Base-by-base conservation (phyloP, 2,888 invertebrate species). In the Caenorhabditis sp. region DNA sequence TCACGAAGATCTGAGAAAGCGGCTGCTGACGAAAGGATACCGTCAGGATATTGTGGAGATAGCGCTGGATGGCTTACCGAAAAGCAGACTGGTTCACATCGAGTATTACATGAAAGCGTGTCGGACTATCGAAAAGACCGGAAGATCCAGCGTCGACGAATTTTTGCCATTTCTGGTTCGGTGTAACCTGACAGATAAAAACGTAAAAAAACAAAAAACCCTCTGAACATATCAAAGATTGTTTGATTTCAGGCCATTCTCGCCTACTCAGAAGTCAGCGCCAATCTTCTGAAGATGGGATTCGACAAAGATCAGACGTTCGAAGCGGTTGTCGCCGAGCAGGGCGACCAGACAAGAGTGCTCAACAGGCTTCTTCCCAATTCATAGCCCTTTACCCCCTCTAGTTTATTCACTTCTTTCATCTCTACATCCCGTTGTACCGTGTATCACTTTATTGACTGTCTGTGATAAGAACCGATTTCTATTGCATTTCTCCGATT, bases 71-170 rank as follows among this genome's bases (percentile, higher is more conserved):
- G 71, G 65, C 3, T 17, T 81, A n/a, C 81, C 81, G 2, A 59
- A 59, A 22, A 37, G 37, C 43, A 46, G 81, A 26, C 45, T 71
- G 39, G 74, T 79, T 32, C 81, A 83, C 82, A 76, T 83, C 7
- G 83, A 83, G 39, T 83, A 82, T 61, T 83, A 83, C 73, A 82
- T 83, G 79, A 83, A 83, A 63, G 83, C 73, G 32, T 75, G 75
- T 52, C 48, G 79, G 45, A 79, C 71, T 8, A 55, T 83, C 30
- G 81, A 83, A 48, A 83, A 83, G 70, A 78, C 76, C 9, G 55
- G 74, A 43, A 59, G 58, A 37, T 61, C 74, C 9, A 30, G 65
- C 3, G 50, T 78, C 13, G 74, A 76, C 8, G 66, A 68, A 8
- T 59, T 73, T n/a, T 53, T 83, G 1, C 45, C 73, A 6, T 83